These are phyloP conservation scores for Gymnopithys bicolor DNA, from an alignment of 2,797 vertebrate species.

Conservation along the genomic window DNA sequence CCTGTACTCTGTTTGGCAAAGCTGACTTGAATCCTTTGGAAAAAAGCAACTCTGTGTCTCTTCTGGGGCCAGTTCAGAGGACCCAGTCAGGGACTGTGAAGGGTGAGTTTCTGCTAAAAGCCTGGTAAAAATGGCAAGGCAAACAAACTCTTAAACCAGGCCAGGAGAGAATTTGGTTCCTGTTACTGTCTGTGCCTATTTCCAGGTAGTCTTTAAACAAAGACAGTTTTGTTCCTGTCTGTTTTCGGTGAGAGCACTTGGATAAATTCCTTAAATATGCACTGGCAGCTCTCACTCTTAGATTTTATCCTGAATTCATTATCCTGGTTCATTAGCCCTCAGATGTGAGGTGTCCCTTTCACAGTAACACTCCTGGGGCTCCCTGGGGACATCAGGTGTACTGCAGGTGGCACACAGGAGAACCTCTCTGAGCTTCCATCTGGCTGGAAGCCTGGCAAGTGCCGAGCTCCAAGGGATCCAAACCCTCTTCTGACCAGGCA, in stretches of 20 bases:
- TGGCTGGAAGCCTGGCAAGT: neutral
- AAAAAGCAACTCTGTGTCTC: neutral
- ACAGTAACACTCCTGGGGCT: neutral
- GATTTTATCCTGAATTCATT: constrained; percentile 2
- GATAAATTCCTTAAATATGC: neutral
- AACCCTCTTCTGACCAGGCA: neutral
- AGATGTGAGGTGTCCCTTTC: constrained; percentile 4
- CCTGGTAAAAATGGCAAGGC: neutral
- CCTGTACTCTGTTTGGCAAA: neutral
- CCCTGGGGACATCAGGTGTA: neutral
- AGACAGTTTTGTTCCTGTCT: neutral
- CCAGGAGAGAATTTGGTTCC: neutral
- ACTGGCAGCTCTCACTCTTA: neutral
- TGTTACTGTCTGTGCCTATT: neutral
- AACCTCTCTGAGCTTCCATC: neutral
- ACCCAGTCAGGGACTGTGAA: rapidly evolving
- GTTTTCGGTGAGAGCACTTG: neutral
- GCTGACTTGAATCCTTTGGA: neutral
- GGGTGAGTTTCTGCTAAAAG: neutral
- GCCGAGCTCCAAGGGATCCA: neutral
- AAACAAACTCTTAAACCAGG: neutral
- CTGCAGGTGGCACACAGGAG: neutral
- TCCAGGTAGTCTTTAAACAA: constrained; percentile 6
- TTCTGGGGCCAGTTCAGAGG: constrained; percentile 30
- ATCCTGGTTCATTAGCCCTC: constrained; percentile 19